Evolutionary conservation across 2,888 invertebrate genomes (phyloP).

Genomic region (Bombylius major): DNA sequence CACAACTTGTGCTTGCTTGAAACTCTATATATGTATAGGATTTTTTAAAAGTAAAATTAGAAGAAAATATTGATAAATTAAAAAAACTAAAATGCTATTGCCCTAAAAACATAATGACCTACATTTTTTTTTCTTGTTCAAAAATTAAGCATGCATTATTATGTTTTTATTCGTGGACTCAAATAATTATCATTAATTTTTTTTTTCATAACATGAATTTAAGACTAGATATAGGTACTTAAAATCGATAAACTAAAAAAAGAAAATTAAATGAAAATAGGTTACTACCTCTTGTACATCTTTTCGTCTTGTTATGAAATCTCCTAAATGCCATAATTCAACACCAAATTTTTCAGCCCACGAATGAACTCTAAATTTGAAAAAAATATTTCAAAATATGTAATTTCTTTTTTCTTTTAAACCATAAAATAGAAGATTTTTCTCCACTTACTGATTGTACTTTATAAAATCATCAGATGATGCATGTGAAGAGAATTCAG

Average conservation of each 20-base stretch:
- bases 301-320: conserved; percentile 65
- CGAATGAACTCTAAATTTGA: conserved; percentile 50
- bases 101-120: not conserved
- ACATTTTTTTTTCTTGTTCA: not conserved
- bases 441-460: conserved; percentile 31
- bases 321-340: conserved; percentile 67
- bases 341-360: conserved; percentile 74
- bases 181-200: too few relatives aligned
- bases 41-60: conserved; percentile 6
- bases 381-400: not conserved
- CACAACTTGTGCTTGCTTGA: conserved; percentile 63
- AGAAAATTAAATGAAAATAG: conserved; percentile 12
- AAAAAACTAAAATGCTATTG: not conserved
- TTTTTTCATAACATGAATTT: too few relatives aligned
- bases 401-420: conserved; percentile 32
- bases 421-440: too few relatives aligned
- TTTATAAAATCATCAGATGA: conserved; percentile 31
- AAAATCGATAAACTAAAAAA: not conserved
- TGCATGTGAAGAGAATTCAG: conserved; percentile 20
- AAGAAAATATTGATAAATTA: conserved; percentile 14
- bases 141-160: too few relatives aligned
- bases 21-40: conserved; percentile 54
- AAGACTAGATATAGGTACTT: too few relatives aligned
- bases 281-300: conserved; percentile 59
- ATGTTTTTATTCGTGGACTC: too few relatives aligned